phyloP scores from a whole-genome alignment of 1,140 invertebrate species.

The Schlechtendalia chinensis region DNA sequence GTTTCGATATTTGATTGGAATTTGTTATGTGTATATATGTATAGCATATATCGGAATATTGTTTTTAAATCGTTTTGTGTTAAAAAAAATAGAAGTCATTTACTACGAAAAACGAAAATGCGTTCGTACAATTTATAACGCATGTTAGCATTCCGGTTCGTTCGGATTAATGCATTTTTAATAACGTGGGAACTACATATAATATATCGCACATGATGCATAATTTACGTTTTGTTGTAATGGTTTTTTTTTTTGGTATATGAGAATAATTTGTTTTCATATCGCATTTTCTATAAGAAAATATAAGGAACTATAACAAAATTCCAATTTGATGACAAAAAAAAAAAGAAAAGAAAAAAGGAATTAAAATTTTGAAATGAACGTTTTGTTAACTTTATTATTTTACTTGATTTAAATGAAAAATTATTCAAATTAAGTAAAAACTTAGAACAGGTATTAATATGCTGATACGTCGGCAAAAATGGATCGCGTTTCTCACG shows the following conservation, averaged over 20 bases:
- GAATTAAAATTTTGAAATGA: too few species aligned
- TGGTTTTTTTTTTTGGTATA: neutral
- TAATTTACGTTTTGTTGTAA: neutral
- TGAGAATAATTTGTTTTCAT: neutral
- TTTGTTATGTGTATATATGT: neutral
- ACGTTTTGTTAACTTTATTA: too few species aligned
- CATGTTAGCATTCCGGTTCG: neutral
- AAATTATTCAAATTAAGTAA: too few species aligned
- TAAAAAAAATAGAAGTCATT: neutral
- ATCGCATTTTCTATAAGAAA: neutral
- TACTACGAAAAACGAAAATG: neutral
- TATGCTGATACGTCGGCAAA: too few species aligned
- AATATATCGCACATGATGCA: neutral
- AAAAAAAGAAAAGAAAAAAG: too few species aligned
- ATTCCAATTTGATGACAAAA: too few species aligned
- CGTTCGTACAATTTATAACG: neutral
- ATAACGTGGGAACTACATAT: neutral
- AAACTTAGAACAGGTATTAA: too few species aligned
- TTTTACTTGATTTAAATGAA: too few species aligned
- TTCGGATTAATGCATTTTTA: constrained; percentile 23
- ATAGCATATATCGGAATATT: neutral
- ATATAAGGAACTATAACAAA: too few species aligned
- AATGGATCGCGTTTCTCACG: neutral
- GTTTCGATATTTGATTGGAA: neutral
- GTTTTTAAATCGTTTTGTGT: neutral